Evolutionary conservation across 2,113 vertebrate genomes (phyloP).

Genomic region (Pachypanchax playfairii): DNA sequence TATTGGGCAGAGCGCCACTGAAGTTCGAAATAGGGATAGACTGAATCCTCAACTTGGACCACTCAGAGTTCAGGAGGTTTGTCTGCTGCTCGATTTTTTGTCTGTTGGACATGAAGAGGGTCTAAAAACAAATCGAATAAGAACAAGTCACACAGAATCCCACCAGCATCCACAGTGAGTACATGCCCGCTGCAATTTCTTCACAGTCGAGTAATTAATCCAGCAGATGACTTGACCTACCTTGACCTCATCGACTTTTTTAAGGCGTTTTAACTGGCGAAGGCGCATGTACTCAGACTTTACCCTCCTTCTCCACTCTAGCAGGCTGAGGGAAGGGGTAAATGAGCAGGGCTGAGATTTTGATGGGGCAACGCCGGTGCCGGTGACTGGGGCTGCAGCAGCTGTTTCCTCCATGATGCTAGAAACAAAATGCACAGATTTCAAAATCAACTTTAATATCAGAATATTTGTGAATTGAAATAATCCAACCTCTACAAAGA

Average conservation of each 20-base stretch:
- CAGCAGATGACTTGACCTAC: slow-evolving; percentile 61
- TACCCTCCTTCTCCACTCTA: slow-evolving; percentile 95
- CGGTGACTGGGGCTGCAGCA: slow-evolving; percentile 31
- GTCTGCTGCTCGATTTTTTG: slow-evolving; percentile 90
- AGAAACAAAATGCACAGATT: slow-evolving; percentile 14
- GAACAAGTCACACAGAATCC: slow-evolving; percentile 2
- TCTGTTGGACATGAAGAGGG: slow-evolving; percentile 90
- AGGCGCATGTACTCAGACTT: slow-evolving; percentile 98
- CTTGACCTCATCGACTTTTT: slow-evolving; percentile 90
- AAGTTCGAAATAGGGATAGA: slow-evolving; percentile 87
- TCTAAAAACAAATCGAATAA: slow-evolving; percentile 73
- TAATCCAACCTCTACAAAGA: too few relatives aligned
- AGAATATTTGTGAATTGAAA: too few relatives aligned
- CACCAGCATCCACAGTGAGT: too few relatives aligned
- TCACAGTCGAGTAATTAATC: neutral
- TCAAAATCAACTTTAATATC: neutral
- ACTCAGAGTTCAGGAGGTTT: slow-evolving; percentile 89
- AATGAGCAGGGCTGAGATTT: slow-evolving; percentile 70
- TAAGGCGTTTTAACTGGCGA: slow-evolving; percentile 92
- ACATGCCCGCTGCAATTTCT: neutral
- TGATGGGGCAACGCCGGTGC: slow-evolving; percentile 20
- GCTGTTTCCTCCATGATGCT: slow-evolving; percentile 69
- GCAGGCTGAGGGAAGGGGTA: slow-evolving; percentile 77
- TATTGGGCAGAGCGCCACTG: slow-evolving; percentile 82
- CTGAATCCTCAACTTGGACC: slow-evolving; percentile 92